A percentile compares a stretch with the other conserved stretches of the same genome.
Conservation (phyloP, 2,888 invertebrate genomes). For the Unio delphinus region DNA sequence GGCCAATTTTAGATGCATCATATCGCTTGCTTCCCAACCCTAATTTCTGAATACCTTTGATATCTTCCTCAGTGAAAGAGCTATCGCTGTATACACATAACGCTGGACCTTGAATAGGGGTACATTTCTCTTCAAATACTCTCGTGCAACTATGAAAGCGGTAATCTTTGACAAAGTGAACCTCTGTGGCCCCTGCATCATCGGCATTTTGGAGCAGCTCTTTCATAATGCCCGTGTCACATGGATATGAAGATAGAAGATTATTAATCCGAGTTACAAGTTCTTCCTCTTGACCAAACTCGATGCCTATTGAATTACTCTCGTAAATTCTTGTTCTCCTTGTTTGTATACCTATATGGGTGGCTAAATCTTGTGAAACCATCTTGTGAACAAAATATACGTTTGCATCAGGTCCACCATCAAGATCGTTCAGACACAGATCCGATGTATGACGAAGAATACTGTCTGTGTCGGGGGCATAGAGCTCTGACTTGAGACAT, state of each 20-base stretch:
- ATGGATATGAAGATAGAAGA: constrained; percentile 55
- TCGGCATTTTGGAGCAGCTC: constrained; percentile 63
- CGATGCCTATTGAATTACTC: constrained; percentile 7
- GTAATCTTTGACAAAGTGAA: constrained; percentile 55
- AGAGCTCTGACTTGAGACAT: constrained; percentile 13
- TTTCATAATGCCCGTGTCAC: constrained; percentile 56
- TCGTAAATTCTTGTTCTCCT: constrained; percentile 1
- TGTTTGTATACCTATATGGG: constrained; percentile 36
- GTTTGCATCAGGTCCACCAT: constrained; percentile 34
- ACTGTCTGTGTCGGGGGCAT: constrained; percentile 43
- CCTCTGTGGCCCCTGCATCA: constrained; percentile 56
- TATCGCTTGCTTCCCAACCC: constrained; percentile 44
- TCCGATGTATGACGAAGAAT: constrained; percentile 24
- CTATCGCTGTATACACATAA: constrained; percentile 44
- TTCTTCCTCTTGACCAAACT: constrained; percentile 60
- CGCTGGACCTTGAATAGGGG: constrained; percentile 50
- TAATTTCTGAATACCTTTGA: constrained; percentile 41
- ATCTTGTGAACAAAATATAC: constrained; percentile 20
- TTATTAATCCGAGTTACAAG: constrained; percentile 52
- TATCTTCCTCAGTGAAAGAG: constrained; percentile 31
- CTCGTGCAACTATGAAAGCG: constrained; percentile 21
- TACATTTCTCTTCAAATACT: constrained; percentile 42
- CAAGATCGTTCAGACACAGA: constrained; percentile 47
- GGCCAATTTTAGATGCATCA: constrained; percentile 43
- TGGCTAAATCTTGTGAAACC: constrained; percentile 45